These are phyloP conservation scores for Acropternis orthonyx DNA, from an alignment of 2,797 vertebrate species.

Conservation along the genomic window DNA sequence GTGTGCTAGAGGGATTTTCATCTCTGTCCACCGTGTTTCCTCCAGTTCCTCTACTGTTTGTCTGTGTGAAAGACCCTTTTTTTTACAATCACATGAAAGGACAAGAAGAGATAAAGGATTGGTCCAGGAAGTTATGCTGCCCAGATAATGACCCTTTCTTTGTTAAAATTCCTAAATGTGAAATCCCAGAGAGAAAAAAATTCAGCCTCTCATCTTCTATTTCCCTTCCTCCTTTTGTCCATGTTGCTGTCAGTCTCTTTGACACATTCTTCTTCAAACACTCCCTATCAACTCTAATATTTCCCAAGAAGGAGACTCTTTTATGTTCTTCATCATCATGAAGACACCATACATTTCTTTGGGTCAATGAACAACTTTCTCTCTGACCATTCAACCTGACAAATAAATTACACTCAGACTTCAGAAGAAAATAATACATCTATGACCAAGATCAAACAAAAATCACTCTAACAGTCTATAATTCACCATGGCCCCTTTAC, in stretches of 20 bases:
- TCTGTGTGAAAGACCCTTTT: slow-evolving; percentile 14
- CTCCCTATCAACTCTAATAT: slow-evolving; percentile 66
- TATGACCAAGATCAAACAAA: slow-evolving; percentile 52
- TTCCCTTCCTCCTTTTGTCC: slow-evolving; percentile 61
- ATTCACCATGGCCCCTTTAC: slow-evolving; percentile 16
- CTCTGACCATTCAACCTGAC: slow-evolving; percentile 62
- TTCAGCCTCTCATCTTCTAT: slow-evolving; percentile 43
- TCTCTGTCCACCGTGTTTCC: not conserved
- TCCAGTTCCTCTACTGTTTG: slow-evolving; percentile 2
- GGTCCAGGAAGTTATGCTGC: slow-evolving; percentile 50
- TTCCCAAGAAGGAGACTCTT: slow-evolving; percentile 57
- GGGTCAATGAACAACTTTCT: slow-evolving; percentile 66
- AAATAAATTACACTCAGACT: slow-evolving; percentile 67
- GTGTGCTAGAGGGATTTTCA: not conserved
- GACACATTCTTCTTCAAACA: slow-evolving; percentile 66
- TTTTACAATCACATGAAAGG: slow-evolving; percentile 48
- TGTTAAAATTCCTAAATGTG: slow-evolving; percentile 50
- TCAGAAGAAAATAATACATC: slow-evolving; percentile 52
- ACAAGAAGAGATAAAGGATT: slow-evolving; percentile 62
- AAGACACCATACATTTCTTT: slow-evolving; percentile 56
- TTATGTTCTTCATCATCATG: slow-evolving; percentile 58
- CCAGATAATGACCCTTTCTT: slow-evolving; percentile 56
- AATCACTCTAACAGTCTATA: not conserved
- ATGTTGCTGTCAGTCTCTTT: slow-evolving; percentile 51
- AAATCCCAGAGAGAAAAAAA: slow-evolving; percentile 56